Conservation (phyloP, 92 coral and sea anemone species). For the Phymanthus crucifer region DNA sequence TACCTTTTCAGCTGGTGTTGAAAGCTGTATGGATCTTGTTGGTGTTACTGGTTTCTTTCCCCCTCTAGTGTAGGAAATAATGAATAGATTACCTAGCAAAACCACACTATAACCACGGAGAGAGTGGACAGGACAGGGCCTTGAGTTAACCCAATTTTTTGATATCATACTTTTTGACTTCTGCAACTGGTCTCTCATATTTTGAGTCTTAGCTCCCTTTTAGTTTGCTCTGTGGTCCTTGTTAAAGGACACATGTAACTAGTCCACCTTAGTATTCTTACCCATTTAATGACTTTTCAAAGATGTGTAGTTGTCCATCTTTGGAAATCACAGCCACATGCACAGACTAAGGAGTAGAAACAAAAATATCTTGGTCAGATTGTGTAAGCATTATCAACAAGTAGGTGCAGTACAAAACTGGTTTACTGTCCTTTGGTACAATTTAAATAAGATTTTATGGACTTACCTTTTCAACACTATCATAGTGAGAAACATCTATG, state of each 20-base stretch:
- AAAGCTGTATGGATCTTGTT: conserved; percentile 70
- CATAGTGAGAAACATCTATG: conserved; percentile 69
- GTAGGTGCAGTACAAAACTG: no score
- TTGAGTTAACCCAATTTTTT: no score
- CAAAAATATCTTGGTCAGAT: neutral
- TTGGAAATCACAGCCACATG: conserved; percentile 81
- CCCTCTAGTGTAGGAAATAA: conserved; percentile 49
- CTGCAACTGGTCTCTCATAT: neutral
- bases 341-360: conserved; percentile 64
- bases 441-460: neutral
- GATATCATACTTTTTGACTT: neutral
- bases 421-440: no score
- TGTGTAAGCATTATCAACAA: no score
- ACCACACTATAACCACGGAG: no score
- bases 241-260: neutral
- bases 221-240: no score
- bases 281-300: conserved; percentile 96
- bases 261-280: conserved; percentile 34
- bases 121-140: no score
- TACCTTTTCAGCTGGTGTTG: conserved; percentile 77
- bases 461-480: conserved; percentile 71
- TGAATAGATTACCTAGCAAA: neutral
- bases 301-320: conserved; percentile 87
- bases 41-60: conserved; percentile 89
- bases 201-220: neutral